Base-by-base conservation (phyloP, 2,113 vertebrate genomes). In the Burhinus bistriatus region DNA sequence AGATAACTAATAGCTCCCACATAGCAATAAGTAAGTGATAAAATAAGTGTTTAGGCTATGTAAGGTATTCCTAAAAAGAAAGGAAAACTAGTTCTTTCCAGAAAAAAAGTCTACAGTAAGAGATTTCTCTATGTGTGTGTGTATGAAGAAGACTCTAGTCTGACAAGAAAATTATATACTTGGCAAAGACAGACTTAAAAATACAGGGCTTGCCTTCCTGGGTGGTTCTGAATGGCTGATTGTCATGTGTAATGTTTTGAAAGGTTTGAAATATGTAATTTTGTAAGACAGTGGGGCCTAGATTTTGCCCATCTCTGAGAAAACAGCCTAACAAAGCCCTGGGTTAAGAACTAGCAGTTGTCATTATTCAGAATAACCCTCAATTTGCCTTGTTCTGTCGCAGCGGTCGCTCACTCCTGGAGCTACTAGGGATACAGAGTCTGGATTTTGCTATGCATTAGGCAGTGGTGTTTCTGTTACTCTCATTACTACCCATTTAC, bases 101-200 rank as follows among this genome's bases (percentile, higher is more conserved):
- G 59, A 11, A 70, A 18, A 57, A 34, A 79, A 29, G 2, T 38
- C 65, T 51, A 57, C 23, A 59, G 38, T 14, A 36, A 36, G 34
- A 58, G 9, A 76, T 69, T 71, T 83, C 26, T 44, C 4, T 23
- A 19, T 49, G 27, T 49, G 42, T 36, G 2, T 70, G 49, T 38
- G 10, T 42, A 40, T 45, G 49, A 86, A 79, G 36, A 70, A 44
- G 42, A 75, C 45, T 71, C 9, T 45, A 72, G 16, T 69, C 58
- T 89, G 90, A 92, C 73, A 87, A 86, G 58, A 91, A 95, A 89
- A 93, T 94, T 68, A 88, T 44, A 68, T 30, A 23, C 71, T 81
- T 91, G 54, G 62, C 29, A 90, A 95, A 79, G 38, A 79, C 87
- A 55, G 58, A n/a, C 36, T 82, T 76, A 9, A 54, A 93, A 90